Conservation (phyloP, 2,113 vertebrate species). For the Ochotona princeps region DNA sequence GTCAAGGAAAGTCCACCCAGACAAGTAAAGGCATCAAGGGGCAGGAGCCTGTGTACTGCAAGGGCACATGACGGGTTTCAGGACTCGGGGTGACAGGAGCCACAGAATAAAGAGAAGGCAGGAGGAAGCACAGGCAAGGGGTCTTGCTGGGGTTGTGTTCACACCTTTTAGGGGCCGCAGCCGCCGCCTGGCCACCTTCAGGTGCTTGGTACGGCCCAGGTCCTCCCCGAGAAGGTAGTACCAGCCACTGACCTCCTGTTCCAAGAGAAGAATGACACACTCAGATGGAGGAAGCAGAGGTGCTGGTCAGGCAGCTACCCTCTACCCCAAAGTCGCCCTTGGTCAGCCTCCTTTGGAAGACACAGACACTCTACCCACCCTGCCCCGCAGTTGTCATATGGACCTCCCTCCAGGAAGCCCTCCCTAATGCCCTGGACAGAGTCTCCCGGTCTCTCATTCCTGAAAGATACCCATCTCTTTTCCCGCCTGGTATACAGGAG, state of each 20-base stretch:
- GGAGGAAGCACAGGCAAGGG: fast-evolving
- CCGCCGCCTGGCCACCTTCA: slow-evolving; percentile 88
- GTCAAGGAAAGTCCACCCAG: background rate
- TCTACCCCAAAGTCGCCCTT: background rate
- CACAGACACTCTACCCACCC: background rate
- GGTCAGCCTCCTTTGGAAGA: background rate
- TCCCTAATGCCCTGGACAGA: background rate
- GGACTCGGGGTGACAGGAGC: background rate
- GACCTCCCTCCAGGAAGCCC: background rate
- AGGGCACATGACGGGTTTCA: background rate
- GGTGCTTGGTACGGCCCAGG: slow-evolving; percentile 92
- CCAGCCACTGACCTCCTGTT: slow-evolving; percentile 92
- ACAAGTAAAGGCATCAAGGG: background rate
- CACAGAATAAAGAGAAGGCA: background rate
- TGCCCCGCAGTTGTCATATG: background rate
- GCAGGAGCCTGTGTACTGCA: background rate
- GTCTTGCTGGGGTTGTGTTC: fast-evolving
- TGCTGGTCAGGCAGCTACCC: background rate
- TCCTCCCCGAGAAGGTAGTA: slow-evolving; percentile 92
- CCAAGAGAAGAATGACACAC: background rate
- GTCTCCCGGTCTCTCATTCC: background rate
- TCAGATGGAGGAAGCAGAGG: slow-evolving; percentile 13
- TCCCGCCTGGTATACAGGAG: background rate
- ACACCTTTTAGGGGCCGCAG: slow-evolving; percentile 78
- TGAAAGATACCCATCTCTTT: background rate